These are phyloP conservation scores for Coccyzus lansbergi DNA, from an alignment of 2,797 vertebrate species.

Conservation along the genomic window DNA sequence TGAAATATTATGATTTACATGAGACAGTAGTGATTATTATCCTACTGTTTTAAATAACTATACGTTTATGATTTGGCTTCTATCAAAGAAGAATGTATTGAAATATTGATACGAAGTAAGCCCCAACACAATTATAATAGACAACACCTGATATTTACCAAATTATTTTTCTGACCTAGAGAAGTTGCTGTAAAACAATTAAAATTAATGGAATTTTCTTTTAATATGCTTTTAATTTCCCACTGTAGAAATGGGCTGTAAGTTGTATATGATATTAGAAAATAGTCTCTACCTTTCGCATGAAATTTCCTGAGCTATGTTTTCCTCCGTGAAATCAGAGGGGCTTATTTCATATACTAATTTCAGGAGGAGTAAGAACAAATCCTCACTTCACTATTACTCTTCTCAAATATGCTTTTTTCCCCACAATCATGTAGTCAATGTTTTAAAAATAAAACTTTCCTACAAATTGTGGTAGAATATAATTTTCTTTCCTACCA, in stretches of 20 bases:
- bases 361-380: conserved; percentile 5
- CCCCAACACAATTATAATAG: neutral
- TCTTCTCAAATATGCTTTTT: neutral
- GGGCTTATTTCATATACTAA: neutral
- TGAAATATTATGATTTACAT: neutral
- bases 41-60: neutral
- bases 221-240: neutral
- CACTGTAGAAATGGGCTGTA: neutral
- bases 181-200: neutral
- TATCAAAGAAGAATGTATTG: neutral
- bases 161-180: neutral
- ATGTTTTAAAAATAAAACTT: conserved; percentile 61
- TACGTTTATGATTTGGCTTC: neutral
- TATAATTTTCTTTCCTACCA: conserved; percentile 23
- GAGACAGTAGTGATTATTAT: neutral
- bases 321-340: neutral
- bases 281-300: neutral
- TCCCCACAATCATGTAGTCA: neutral
- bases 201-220: neutral
- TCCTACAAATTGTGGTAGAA: neutral
- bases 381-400: neutral
- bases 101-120: neutral
- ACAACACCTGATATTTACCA: neutral
- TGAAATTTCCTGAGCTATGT: neutral
- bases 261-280: neutral